A percentile compares a stretch with the other conserved stretches of the same genome.
Conservation (phyloP, 2,797 vertebrate genomes). For the Sphenodon punctatus region DNA sequence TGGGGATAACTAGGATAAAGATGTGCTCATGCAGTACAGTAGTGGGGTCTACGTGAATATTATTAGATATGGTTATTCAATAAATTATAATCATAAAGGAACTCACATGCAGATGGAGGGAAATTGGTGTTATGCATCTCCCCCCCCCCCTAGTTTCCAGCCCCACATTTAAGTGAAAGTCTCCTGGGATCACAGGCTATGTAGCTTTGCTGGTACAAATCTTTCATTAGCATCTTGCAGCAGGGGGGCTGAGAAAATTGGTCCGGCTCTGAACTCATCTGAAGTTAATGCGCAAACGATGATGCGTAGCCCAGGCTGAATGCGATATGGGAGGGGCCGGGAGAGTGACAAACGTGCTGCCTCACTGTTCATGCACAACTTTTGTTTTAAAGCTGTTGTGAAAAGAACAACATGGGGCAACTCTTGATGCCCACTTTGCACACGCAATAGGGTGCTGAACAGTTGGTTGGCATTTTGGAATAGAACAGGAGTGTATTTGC, state of each 20-base stretch:
- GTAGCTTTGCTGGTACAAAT: slow-evolving; percentile 28
- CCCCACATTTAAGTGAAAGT: neutral
- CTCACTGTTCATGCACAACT: accelerated
- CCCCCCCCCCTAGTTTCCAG: neutral
- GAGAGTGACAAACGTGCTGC: neutral
- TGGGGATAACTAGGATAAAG: no score
- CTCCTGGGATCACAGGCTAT: slow-evolving; percentile 29
- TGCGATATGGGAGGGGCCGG: neutral
- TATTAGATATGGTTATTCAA: no score
- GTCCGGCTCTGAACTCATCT: slow-evolving; percentile 22
- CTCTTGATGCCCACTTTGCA: accelerated
- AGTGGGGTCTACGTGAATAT: no score
- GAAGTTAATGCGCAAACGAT: slow-evolving; percentile 31
- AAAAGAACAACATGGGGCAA: accelerated
- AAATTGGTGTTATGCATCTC: neutral
- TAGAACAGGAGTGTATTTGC: no score
- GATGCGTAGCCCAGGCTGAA: neutral
- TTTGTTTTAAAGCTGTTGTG: accelerated
- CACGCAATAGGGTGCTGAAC: no score
- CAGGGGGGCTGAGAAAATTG: slow-evolving; percentile 44
- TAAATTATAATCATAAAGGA: no score
- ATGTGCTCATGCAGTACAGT: no score
- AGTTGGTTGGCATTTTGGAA: no score
- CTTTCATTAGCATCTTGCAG: slow-evolving; percentile 19
- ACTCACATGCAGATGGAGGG: neutral